These are phyloP conservation scores for Chelidonichthys spinosus DNA, from an alignment of 2,797 vertebrate species.

Conservation along the genomic window DNA sequence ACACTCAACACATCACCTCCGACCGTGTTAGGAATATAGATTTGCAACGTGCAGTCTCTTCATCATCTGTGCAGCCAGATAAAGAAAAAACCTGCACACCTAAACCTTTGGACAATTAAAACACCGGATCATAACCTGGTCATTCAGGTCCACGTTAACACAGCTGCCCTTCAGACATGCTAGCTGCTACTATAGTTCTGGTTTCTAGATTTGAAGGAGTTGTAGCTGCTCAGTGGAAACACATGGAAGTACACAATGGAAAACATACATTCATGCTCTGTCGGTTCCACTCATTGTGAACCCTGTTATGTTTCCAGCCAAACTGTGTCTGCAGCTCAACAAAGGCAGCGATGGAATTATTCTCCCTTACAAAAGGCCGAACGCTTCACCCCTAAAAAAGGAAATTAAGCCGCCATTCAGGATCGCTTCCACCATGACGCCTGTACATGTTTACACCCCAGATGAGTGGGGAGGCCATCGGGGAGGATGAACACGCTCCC, in stretches of 20 bases:
- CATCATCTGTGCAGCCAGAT: too few relatives aligned
- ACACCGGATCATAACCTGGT: too few relatives aligned
- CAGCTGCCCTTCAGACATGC: neutral
- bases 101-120: too few relatives aligned
- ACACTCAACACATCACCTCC: conserved; percentile 8
- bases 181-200: neutral
- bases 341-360: neutral
- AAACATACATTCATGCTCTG: neutral
- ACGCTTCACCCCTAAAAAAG: too few relatives aligned
- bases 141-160: too few relatives aligned
- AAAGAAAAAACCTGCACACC: too few relatives aligned
- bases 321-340: neutral
- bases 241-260: neutral
- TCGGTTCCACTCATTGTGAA: neutral
- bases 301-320: neutral
- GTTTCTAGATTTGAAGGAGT: neutral
- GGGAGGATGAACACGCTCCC: too few relatives aligned
- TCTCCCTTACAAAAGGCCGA: too few relatives aligned
- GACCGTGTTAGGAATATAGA: conserved; percentile 17
- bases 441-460: neutral
- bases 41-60: conserved; percentile 12
- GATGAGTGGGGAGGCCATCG: too few relatives aligned
- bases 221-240: neutral
- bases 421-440: neutral
- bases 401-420: neutral